A percentile compares a stretch with the other conserved stretches of the same genome.
phyloP scores from a whole-genome alignment of 2,113 vertebrate genomes.

The Phalacrocorax aristotelis region DNA sequence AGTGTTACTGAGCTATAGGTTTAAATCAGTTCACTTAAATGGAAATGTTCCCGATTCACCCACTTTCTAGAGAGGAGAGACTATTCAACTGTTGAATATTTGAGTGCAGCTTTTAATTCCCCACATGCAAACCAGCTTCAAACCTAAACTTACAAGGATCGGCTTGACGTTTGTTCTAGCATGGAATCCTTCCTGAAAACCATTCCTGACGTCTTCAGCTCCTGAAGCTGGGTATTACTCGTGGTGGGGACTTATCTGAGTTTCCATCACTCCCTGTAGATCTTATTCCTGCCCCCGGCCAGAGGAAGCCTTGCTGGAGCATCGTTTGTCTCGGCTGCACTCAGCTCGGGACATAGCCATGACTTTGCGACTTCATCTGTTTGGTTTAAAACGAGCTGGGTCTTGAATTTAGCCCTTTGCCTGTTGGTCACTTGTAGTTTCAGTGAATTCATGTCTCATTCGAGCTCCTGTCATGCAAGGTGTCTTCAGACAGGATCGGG shows the following conservation, averaged over 20 bases:
- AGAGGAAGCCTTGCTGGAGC: not conserved
- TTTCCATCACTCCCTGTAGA: not conserved
- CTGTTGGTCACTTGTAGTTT: not conserved
- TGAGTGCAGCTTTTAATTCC: not conserved
- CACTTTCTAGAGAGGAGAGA: not conserved
- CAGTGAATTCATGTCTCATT: fast-evolving
- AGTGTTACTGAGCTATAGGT: not conserved
- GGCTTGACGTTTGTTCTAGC: not conserved
- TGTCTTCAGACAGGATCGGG: not conserved
- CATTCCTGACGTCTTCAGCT: not conserved
- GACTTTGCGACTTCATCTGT: not conserved
- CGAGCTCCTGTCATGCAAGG: not conserved
- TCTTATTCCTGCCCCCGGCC: not conserved
- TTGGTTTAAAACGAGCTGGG: not conserved
- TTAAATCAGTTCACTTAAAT: not conserved
- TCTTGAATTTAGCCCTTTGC: not conserved
- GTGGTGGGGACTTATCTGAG: fast-evolving
- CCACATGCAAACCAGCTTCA: not conserved
- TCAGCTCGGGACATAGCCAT: not conserved
- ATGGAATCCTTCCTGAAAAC: not conserved
- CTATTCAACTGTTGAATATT: not conserved
- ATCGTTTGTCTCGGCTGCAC: not conserved
- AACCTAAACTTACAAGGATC: not conserved
- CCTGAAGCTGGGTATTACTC: not conserved
- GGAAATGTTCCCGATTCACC: not conserved